Base-by-base conservation (phyloP, 2,888 invertebrate species). In the Microctonus hyperodae region DNA sequence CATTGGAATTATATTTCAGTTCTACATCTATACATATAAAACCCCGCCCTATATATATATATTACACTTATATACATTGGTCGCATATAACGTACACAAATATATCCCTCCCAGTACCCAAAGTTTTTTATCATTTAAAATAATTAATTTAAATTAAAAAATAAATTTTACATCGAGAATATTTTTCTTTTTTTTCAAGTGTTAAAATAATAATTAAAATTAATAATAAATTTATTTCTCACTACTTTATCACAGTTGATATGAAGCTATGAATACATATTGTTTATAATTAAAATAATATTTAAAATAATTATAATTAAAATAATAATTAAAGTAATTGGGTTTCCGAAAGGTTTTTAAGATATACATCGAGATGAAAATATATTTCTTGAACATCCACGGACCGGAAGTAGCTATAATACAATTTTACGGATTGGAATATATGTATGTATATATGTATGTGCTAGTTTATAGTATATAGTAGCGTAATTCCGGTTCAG, bases 1-100 rank as follows among this genome's bases (percentile, higher is more conserved):
- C 7, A n/a, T 7, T 20, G 58, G 65, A 67, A 71, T 71, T 60
- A 69, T 67, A 68, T 66, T 70, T 61, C 56, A 56, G 35, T 56
- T 25, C 64, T 64, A 48, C 62, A 58, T 58, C 35, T n/a, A 44
- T 37, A 13, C n/a, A n/a, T n/a, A n/a, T n/a, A 28, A 28, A 56
- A 58, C 48, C 48, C 44, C 35, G 13, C 51, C 20, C 60, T 53
- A n/a, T 62, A 58, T n/a, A 31, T 25, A 35, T 10, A n/a, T 10
- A 11, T 56, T 22, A 44, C 16, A 5, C 44, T 44, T 44, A 44
- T 44, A 6, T 16, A 1, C 7, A 16, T 44, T 44, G 16, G 13
- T 6, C 44, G 16, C 16, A n/a, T n/a, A n/a, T n/a, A n/a, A n/a
- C n/a, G 2, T n/a, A 40, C 2, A 13, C 40, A 28, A 28, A 7